phyloP scores from a whole-genome alignment of 2,888 invertebrate species.

The Morpho achilles region DNA sequence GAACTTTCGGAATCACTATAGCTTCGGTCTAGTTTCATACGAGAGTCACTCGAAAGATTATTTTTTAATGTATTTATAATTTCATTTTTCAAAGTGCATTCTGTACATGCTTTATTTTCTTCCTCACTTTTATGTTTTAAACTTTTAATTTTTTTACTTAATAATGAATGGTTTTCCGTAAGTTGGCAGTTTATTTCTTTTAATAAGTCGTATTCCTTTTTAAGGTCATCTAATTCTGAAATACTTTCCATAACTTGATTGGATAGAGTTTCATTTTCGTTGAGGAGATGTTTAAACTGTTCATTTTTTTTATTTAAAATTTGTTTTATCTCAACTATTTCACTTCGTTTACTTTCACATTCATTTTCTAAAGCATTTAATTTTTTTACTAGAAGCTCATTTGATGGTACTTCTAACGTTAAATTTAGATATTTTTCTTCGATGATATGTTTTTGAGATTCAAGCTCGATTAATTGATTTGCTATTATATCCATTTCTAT shows the following conservation, averaged over 20 bases:
- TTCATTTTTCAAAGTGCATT: constrained; percentile 43
- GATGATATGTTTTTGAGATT: constrained; percentile 42
- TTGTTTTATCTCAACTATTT: constrained; percentile 41
- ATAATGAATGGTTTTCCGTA: constrained; percentile 34
- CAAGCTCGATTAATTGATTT: constrained; percentile 37
- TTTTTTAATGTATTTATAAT: constrained; percentile 34
- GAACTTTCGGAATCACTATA: constrained; percentile 60
- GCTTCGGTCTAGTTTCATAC: constrained; percentile 53
- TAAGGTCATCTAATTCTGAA: constrained; percentile 73
- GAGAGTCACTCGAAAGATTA: constrained; percentile 31
- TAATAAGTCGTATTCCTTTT: constrained; percentile 48
- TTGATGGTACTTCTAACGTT: constrained; percentile 45
- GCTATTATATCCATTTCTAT: constrained; percentile 38
- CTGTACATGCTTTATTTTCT: constrained; percentile 31
- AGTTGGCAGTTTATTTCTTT: constrained; percentile 41
- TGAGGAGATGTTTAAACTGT: constrained; percentile 57
- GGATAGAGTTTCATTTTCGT: constrained; percentile 76
- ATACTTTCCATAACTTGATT: constrained; percentile 78
- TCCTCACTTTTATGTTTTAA: constrained; percentile 21
- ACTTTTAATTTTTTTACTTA: constrained; percentile 34
- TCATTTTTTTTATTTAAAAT: constrained; percentile 38
- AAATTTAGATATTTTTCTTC: constrained; percentile 50
- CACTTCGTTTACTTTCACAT: constrained; percentile 37
- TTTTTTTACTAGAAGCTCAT: constrained; percentile 47
- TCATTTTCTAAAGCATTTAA: constrained; percentile 48